These are phyloP conservation scores for Notodonta ziczac DNA, from an alignment of 2,888 invertebrate genomes.

Conservation along the genomic window DNA sequence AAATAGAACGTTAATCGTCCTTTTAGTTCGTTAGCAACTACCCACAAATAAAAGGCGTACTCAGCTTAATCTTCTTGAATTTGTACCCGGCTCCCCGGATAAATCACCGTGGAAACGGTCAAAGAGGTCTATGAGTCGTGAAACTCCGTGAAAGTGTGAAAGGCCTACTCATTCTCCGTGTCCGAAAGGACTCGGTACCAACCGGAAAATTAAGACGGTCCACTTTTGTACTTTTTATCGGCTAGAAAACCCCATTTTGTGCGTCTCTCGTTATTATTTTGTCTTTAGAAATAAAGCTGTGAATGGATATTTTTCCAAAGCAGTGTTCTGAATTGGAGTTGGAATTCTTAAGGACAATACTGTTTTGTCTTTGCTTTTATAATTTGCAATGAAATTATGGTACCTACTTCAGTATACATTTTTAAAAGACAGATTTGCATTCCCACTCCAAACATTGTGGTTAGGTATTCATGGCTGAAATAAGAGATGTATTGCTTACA, in stretches of 20 bases:
- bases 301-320: slow-evolving; percentile 25
- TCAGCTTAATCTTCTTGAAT: slow-evolving; percentile 50
- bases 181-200: slow-evolving; percentile 48
- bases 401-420: too few species aligned
- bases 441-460: too few species aligned
- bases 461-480: too few species aligned
- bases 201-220: slow-evolving; percentile 77
- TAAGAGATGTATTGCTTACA: too few species aligned
- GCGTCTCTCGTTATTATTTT: slow-evolving; percentile 45
- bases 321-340: slow-evolving; percentile 7
- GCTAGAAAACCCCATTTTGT: slow-evolving; percentile 46
- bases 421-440: too few species aligned
- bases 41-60: slow-evolving; percentile 33
- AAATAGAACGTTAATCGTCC: neutral
- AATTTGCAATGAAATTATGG: neutral
- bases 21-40: slow-evolving; percentile 10
- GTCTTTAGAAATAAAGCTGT: slow-evolving; percentile 42
- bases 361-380: neutral
- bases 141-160: slow-evolving; percentile 51
- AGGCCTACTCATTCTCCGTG: slow-evolving; percentile 42
- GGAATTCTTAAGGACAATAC: neutral
- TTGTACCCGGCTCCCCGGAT: slow-evolving; percentile 47
- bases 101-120: slow-evolving; percentile 53
- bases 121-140: slow-evolving; percentile 53
- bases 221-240: slow-evolving; percentile 64